Percentiles rank a stretch among this genome's conserved stretches.
phyloP scores from a whole-genome alignment of 2,797 vertebrate species.

The Pagetopsis macropterus region DNA sequence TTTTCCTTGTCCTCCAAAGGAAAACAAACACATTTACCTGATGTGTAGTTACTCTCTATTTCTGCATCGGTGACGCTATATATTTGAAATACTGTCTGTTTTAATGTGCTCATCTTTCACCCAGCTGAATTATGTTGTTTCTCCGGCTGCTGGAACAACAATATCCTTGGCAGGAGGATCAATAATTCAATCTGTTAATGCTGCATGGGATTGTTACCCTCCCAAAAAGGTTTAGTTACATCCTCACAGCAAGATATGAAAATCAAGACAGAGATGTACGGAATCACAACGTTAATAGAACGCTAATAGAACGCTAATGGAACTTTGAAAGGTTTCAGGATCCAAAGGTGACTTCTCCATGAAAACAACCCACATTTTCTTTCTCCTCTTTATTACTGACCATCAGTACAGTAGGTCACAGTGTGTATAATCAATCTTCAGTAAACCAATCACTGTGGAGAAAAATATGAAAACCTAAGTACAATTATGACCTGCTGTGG shows the following conservation, averaged over 20 bases:
- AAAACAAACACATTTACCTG: slow-evolving; percentile 4
- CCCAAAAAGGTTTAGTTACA: not conserved
- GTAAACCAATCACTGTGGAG: slow-evolving; percentile 21
- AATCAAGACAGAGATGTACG: not conserved
- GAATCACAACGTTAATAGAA: not conserved
- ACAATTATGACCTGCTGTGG: slow-evolving; percentile 26
- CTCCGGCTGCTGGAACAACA: slow-evolving; percentile 19
- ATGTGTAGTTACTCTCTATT: not conserved
- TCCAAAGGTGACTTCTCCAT: not conserved
- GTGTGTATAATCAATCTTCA: slow-evolving; percentile 10
- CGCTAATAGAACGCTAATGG: slow-evolving; percentile 18
- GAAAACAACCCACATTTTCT: too few relatives aligned
- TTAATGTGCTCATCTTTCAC: slow-evolving; percentile 5
- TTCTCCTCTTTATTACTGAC: not conserved
- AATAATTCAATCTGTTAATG: slow-evolving; percentile 22
- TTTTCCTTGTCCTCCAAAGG: not conserved
- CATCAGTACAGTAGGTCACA: slow-evolving; percentile 8
- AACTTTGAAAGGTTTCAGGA: slow-evolving; percentile 3
- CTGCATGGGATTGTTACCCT: slow-evolving; percentile 15
- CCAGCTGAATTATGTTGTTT: slow-evolving; percentile 19
- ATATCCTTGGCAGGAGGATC: slow-evolving; percentile 21
- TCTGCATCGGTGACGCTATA: slow-evolving; percentile 5
- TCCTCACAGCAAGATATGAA: not conserved
- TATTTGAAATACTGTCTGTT: not conserved
- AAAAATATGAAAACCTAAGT: slow-evolving; percentile 20